Conservation (phyloP, 92 coral and sea anemone genomes). For the Palythoa grandis region DNA sequence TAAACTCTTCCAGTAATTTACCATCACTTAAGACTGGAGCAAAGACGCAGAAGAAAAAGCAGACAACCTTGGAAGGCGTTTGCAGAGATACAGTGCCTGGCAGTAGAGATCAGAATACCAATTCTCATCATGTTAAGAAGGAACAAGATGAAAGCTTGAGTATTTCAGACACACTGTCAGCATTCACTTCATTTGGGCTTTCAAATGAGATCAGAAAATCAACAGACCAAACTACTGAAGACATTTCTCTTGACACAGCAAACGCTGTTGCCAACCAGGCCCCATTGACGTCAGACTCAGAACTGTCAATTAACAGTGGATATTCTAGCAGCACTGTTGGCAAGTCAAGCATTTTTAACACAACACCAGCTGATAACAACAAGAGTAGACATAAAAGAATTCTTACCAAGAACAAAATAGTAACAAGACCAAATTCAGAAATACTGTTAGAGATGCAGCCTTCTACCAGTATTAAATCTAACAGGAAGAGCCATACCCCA, state of each 20-base stretch:
- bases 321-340: background rate
- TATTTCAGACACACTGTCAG: slow-evolving; percentile 22
- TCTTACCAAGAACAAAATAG: background rate
- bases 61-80: background rate
- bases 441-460: background rate
- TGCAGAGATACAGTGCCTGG: background rate
- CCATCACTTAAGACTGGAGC: too few relatives aligned
- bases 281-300: background rate
- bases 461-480: background rate
- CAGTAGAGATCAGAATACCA: background rate
- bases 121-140: background rate
- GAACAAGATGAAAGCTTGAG: slow-evolving; percentile 10
- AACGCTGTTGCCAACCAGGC: slow-evolving; percentile 24
- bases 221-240: background rate
- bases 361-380: background rate
- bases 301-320: background rate
- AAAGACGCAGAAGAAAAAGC: background rate
- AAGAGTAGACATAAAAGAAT: background rate
- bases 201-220: background rate
- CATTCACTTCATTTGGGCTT: background rate
- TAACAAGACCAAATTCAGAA: background rate
- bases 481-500: background rate
- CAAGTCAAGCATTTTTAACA: background rate
- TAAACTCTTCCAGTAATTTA: too few relatives aligned
- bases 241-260: slow-evolving; percentile 13